Evolutionary conservation across 1,140 invertebrate genomes (phyloP).

Genomic region (Cataglyphis hispanica): DNA sequence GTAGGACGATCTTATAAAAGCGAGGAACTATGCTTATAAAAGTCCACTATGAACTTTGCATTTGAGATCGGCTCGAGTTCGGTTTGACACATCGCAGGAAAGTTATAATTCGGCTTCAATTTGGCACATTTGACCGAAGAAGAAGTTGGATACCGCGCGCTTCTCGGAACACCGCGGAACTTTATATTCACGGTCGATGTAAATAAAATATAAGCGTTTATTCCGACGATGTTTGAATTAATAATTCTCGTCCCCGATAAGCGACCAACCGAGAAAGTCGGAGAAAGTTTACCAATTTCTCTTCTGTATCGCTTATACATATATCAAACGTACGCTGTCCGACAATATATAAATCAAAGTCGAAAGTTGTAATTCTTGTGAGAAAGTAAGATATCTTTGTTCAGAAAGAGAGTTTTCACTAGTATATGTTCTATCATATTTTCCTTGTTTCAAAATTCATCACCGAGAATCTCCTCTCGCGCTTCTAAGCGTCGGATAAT

Average conservation of each 20-base stretch:
- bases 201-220: slow-evolving; percentile 40
- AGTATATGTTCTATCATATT: slow-evolving; percentile 8
- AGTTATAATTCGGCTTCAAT: slow-evolving; percentile 65
- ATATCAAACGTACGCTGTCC: neutral
- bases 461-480: neutral
- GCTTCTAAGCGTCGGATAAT: slow-evolving; percentile 9
- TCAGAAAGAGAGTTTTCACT: neutral
- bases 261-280: slow-evolving; percentile 14
- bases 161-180: slow-evolving; percentile 28
- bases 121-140: slow-evolving; percentile 53
- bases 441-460: slow-evolving; percentile 10
- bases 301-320: neutral
- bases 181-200: slow-evolving; percentile 51
- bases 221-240: slow-evolving; percentile 50
- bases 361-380: too few species aligned
- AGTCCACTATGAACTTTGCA: slow-evolving; percentile 58
- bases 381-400: neutral
- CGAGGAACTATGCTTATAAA: slow-evolving; percentile 54
- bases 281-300: slow-evolving; percentile 23
- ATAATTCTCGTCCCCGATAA: slow-evolving; percentile 33
- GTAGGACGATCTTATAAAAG: slow-evolving; percentile 60
- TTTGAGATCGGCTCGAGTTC: slow-evolving; percentile 49
- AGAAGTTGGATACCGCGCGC: slow-evolving; percentile 10
- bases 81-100: slow-evolving; percentile 61
- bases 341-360: neutral